Evolutionary conservation across 2,113 vertebrate genomes (phyloP).

Genomic region (Osmerus mordax): DNA sequence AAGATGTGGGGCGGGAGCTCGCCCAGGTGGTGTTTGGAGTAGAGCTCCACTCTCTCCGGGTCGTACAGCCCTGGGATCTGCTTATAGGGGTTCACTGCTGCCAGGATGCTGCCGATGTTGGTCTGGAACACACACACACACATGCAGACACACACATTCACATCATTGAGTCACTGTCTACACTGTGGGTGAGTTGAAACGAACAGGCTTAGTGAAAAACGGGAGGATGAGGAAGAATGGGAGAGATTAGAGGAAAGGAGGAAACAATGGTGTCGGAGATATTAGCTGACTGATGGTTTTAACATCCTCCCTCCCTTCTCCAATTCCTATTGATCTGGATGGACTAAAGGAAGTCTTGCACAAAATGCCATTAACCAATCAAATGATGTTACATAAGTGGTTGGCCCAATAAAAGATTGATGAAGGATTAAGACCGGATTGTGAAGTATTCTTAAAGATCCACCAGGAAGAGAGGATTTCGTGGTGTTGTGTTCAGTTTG

Average conservation of each 20-base stretch:
- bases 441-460: too few relatives aligned
- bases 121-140: slow-evolving; percentile 68
- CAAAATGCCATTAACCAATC: too few relatives aligned
- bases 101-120: slow-evolving; percentile 90
- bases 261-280: background rate
- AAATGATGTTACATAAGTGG: too few relatives aligned
- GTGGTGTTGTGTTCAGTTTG: background rate
- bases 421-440: too few relatives aligned
- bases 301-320: too few relatives aligned
- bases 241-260: background rate
- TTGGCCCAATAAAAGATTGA: too few relatives aligned
- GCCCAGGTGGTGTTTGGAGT: slow-evolving; percentile 83
- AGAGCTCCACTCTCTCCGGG: slow-evolving; percentile 77
- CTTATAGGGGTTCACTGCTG: slow-evolving; percentile 90
- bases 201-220: too few relatives aligned
- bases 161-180: background rate
- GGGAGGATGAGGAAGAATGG: too few relatives aligned
- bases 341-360: background rate
- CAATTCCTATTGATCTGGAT: background rate
- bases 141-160: background rate
- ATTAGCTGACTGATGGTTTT: too few relatives aligned
- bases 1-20: slow-evolving; percentile 91
- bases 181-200: too few relatives aligned
- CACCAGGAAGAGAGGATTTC: too few relatives aligned
- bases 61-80: slow-evolving; percentile 81